Conservation (phyloP, 2,888 invertebrate species). For the Spodoptera exigua region DNA sequence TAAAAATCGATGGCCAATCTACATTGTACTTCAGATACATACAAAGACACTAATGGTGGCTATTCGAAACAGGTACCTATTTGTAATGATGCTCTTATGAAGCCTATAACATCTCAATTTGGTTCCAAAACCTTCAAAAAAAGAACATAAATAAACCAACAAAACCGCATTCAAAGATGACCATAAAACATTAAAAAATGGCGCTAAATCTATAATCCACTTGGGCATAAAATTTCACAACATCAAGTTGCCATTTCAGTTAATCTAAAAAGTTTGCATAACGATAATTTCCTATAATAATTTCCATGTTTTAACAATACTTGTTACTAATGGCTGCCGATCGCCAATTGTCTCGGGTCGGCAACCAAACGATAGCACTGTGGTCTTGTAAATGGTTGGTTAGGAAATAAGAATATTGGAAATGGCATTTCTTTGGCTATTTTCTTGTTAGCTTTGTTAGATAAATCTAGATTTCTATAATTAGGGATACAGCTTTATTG, state of each 20-base stretch:
- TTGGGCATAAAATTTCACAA: conserved; percentile 58
- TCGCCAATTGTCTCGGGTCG: conserved; percentile 78
- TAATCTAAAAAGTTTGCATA: conserved; percentile 59
- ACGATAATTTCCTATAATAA: conserved; percentile 60
- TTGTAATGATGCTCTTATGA: too few relatives aligned
- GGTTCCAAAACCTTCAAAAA: too few relatives aligned
- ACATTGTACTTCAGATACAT: too few relatives aligned
- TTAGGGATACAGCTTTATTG: too few relatives aligned
- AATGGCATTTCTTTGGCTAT: conserved; percentile 47
- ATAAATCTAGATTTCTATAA: too few relatives aligned
- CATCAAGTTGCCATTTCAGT: conserved; percentile 48
- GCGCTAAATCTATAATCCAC: conserved; percentile 31
- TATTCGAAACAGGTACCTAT: too few relatives aligned
- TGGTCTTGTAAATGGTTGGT: conserved; percentile 66
- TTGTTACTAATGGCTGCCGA: conserved; percentile 60
- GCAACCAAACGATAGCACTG: conserved; percentile 77
- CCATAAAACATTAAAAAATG: not conserved
- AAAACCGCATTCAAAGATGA: too few relatives aligned
- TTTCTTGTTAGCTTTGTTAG: conserved; percentile 10
- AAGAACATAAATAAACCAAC: too few relatives aligned
- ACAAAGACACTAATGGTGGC: too few relatives aligned
- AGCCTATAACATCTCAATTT: too few relatives aligned
- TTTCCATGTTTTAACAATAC: conserved; percentile 54
- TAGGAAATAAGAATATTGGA: conserved; percentile 53
- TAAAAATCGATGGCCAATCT: too few relatives aligned